Percentiles rank a stretch among this genome's conserved stretches.
Evolutionary conservation across 1,140 invertebrate genomes (phyloP).

Genomic region (Lanistes nyassanus): DNA sequence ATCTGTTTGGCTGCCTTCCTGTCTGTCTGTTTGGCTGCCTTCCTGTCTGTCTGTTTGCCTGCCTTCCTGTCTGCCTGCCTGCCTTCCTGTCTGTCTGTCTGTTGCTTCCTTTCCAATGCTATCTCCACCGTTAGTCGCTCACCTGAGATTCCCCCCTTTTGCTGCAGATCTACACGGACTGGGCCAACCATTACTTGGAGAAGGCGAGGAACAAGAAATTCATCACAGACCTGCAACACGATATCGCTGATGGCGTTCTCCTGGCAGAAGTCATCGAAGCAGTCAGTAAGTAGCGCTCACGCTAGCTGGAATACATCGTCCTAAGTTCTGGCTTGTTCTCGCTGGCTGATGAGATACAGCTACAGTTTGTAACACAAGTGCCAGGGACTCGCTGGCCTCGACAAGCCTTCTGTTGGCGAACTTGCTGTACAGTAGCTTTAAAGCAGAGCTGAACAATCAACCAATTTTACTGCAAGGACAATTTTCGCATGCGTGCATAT

Average conservation of each 20-base stretch:
- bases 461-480: too few species aligned
- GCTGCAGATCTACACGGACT: conserved; percentile 93
- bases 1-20: too few species aligned
- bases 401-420: too few species aligned
- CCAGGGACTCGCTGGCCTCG: too few species aligned
- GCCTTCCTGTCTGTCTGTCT: too few species aligned
- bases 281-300: conserved; percentile 94
- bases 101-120: not conserved
- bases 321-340: too few species aligned
- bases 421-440: too few species aligned
- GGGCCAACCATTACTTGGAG: conserved; percentile 97
- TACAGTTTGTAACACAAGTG: too few species aligned
- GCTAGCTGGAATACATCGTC: too few species aligned
- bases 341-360: too few species aligned
- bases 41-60: not conserved
- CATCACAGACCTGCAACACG: conserved; percentile 85
- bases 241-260: conserved; percentile 90
- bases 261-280: conserved; percentile 93
- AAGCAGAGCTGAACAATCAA: too few species aligned
- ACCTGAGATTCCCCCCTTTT: conserved; percentile 55
- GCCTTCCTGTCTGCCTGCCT: not conserved
- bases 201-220: conserved; percentile 82
- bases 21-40: conserved; percentile 3
- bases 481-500: too few species aligned
- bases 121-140: not conserved